Conservation (phyloP, 2,797 vertebrate genomes). For the Smutsia temminckii region DNA sequence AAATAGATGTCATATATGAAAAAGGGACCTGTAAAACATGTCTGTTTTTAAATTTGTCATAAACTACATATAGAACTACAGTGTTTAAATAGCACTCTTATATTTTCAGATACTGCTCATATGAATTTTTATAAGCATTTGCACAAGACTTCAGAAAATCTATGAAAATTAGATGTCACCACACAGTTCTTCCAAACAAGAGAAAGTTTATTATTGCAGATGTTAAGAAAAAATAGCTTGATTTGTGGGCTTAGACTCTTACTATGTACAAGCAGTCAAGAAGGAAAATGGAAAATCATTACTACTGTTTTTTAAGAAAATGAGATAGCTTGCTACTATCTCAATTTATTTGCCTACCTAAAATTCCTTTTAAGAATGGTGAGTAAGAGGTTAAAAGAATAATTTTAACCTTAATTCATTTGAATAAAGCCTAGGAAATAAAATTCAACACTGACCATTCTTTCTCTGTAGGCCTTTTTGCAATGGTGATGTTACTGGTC, state of each 20-base stretch:
- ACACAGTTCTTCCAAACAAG: not conserved
- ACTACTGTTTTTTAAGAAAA: not conserved
- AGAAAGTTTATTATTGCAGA: not conserved
- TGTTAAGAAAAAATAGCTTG: not conserved
- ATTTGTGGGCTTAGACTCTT: not conserved
- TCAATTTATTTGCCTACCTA: not conserved
- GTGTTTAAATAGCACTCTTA: not conserved
- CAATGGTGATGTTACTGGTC: not conserved
- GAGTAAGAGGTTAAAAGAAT: not conserved
- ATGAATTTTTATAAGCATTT: not conserved
- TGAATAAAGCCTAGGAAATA: not conserved
- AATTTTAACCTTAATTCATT: not conserved
- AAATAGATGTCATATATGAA: not conserved
- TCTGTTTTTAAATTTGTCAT: conserved; percentile 7
- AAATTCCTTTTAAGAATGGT: conserved; percentile 18
- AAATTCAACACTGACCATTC: not conserved
- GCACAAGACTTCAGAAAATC: not conserved
- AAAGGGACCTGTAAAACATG: not conserved
- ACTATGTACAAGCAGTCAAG: not conserved
- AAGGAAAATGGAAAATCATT: not conserved
- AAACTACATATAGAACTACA: not conserved
- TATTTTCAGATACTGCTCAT: not conserved
- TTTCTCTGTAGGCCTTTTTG: not conserved
- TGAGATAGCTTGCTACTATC: not conserved
- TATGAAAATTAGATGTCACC: not conserved